Percentiles rank a stretch among this genome's conserved stretches.
phyloP scores from a whole-genome alignment of 2,113 vertebrate species.

The Syngnathoides biaculeatus region DNA sequence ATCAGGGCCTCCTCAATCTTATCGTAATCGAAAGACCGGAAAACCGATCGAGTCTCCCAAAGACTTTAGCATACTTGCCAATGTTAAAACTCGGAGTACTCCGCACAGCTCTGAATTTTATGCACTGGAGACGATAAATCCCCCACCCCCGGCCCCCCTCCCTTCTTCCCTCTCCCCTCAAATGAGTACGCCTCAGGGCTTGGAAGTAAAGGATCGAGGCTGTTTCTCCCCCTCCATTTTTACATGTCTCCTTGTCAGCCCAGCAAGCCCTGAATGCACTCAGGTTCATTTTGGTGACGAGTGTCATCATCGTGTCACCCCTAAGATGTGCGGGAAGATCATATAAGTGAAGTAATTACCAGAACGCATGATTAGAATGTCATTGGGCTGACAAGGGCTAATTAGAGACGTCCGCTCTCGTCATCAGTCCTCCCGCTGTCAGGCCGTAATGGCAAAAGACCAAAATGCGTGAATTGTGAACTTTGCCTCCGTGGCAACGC shows the following conservation, averaged over 20 bases:
- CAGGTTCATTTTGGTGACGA: slow-evolving; percentile 54
- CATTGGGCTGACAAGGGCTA: slow-evolving; percentile 71
- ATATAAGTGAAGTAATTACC: slow-evolving; percentile 73
- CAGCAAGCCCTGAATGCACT: slow-evolving; percentile 43
- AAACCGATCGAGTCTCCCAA: slow-evolving; percentile 37
- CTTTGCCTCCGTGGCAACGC: slow-evolving; percentile 42
- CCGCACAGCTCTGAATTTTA: slow-evolving; percentile 57
- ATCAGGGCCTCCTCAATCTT: too few relatives aligned
- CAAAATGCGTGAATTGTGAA: slow-evolving; percentile 55
- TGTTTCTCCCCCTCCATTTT: slow-evolving; percentile 19
- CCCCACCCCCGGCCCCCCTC: too few relatives aligned
- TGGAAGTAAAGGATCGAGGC: slow-evolving; percentile 36
- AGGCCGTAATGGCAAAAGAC: slow-evolving; percentile 55
- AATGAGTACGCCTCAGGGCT: slow-evolving; percentile 46
- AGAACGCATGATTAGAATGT: slow-evolving; percentile 75
- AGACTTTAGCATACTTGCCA: slow-evolving; percentile 54
- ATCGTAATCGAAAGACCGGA: slow-evolving; percentile 9
- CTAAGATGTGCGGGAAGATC: slow-evolving; percentile 48
- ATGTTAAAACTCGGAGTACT: slow-evolving; percentile 49
- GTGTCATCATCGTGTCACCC: slow-evolving; percentile 47
- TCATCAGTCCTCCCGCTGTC: slow-evolving; percentile 51
- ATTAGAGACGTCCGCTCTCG: slow-evolving; percentile 69
- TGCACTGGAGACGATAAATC: slow-evolving; percentile 50
- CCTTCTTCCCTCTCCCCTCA: slow-evolving; percentile 7
- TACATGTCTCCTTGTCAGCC: slow-evolving; percentile 7